Base-by-base conservation (phyloP, 2,113 vertebrate genomes). In the Rhinichthys klamathensis region DNA sequence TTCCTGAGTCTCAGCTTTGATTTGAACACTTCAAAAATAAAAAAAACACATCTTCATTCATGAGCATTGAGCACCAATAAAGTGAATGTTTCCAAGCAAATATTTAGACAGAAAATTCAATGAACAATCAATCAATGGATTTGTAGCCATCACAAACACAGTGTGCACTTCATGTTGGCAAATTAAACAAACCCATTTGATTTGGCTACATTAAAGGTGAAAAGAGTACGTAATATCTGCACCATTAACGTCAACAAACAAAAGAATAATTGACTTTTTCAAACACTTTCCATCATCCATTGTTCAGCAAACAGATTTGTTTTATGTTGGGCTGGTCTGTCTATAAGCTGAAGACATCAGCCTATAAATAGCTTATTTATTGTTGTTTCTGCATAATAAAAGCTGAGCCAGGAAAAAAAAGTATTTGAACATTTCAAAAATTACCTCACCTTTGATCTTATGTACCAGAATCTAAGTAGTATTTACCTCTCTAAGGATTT, bases 1-100 rank as follows among this genome's bases (percentile, higher is more conserved):
- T 63, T 99, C 97, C 85, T 94, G 95, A 89, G 96, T 96, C 90
- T 99, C 97, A 84, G 96, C 91, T 96, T 96, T 97, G 27, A 96
- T 96, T 94, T 96, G 95, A 86, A 97, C 96, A 88, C 97, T 99
- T 56, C 1, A 89, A 21, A 46, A 60, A 67, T 46, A 85, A 12
- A 32, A 86, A 30, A 83, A 80, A 21, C 1, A 60, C 9, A 75
- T 25, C 44, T 46, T 46, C 12, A 46, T 74, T 74, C 27, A 56
- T 35, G 16, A 77, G 74, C 8, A 67, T 41, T 35, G 16, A 77
- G 74, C 8, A 67, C 72, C 6, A 5, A 61, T 5, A 0, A 6
- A 18, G 27, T 2, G 5, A 30, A 35, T 12, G 16, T 9, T 27
- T 77, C 44, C 51, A 35, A 56, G 30, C 5, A 21, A 11, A n/a